A percentile compares a stretch with the other conserved stretches of the same genome.
These are phyloP conservation scores for Papilio polyxenes DNA, from an alignment of 1,140 invertebrate species.

Conservation along the genomic window DNA sequence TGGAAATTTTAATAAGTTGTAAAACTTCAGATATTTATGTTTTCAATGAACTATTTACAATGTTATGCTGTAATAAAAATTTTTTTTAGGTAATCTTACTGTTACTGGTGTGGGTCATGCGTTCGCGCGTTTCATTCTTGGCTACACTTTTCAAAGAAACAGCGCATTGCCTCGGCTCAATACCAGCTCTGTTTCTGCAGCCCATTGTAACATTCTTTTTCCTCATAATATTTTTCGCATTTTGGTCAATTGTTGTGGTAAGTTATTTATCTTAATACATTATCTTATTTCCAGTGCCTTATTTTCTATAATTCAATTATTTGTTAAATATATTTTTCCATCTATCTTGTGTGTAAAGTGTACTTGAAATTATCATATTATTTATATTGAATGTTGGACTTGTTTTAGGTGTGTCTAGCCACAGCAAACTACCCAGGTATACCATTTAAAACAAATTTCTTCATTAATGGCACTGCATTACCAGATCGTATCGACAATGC, in stretches of 20 bases:
- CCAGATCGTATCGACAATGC: constrained; percentile 56
- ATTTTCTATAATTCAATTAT: too few relatives aligned
- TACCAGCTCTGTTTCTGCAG: constrained; percentile 93
- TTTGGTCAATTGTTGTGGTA: constrained; percentile 92
- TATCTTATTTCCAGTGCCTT: not conserved
- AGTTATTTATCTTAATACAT: constrained; percentile 60
- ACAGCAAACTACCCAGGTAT: constrained; percentile 81
- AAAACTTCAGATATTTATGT: not conserved
- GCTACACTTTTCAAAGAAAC: constrained; percentile 93
- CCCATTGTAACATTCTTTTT: constrained; percentile 92
- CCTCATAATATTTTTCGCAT: constrained; percentile 89
- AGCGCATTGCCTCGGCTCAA: constrained; percentile 89
- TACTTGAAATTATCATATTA: not conserved
- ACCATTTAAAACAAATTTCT: constrained; percentile 66
- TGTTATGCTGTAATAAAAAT: not conserved
- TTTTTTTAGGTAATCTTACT: constrained; percentile 88
- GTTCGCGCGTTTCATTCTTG: constrained; percentile 89
- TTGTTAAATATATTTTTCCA: not conserved
- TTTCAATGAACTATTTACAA: not conserved
- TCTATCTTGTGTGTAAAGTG: not conserved
- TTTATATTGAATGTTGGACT: not conserved
- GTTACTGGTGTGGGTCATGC: constrained; percentile 89
- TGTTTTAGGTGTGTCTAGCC: constrained; percentile 79
- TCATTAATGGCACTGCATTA: constrained; percentile 60
- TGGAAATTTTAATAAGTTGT: not conserved